A percentile compares a stretch with the other conserved stretches of the same genome.
These are phyloP conservation scores for Tragelaphus imberbis DNA, from an alignment of 2,113 vertebrate genomes.

Conservation along the genomic window DNA sequence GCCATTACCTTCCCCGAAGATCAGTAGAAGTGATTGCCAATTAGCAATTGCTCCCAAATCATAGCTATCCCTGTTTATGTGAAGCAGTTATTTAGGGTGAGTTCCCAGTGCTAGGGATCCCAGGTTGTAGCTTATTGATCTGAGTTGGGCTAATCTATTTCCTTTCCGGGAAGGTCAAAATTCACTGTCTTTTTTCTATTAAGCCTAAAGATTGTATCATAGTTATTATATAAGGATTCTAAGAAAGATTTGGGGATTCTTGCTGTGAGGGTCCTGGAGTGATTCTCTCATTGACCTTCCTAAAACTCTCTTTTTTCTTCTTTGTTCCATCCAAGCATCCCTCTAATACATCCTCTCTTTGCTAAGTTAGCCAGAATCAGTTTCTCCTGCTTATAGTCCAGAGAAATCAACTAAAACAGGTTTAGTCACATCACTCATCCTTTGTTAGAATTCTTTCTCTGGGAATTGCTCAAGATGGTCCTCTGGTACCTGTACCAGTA, in stretches of 20 bases:
- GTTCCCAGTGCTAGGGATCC: neutral
- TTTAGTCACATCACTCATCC: neutral
- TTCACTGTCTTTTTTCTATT: neutral
- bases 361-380: neutral
- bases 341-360: neutral
- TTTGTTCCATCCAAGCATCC: neutral
- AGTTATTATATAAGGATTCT: neutral
- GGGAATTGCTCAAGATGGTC: neutral
- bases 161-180: neutral
- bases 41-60: neutral
- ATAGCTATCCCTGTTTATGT: neutral
- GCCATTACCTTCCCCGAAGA: no score
- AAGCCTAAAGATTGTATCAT: neutral
- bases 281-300: neutral
- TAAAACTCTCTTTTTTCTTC: neutral
- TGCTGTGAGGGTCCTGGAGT: neutral
- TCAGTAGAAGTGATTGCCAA: neutral
- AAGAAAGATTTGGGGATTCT: slow-evolving; percentile 33
- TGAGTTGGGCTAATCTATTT: neutral
- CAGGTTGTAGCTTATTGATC: neutral
- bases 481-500: neutral
- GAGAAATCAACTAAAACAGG: neutral
- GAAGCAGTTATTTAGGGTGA: neutral
- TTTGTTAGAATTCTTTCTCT: slow-evolving; percentile 8
- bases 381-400: neutral